phyloP scores from a whole-genome alignment of 2,888 invertebrate genomes.

The Periphyllus acericola region DNA sequence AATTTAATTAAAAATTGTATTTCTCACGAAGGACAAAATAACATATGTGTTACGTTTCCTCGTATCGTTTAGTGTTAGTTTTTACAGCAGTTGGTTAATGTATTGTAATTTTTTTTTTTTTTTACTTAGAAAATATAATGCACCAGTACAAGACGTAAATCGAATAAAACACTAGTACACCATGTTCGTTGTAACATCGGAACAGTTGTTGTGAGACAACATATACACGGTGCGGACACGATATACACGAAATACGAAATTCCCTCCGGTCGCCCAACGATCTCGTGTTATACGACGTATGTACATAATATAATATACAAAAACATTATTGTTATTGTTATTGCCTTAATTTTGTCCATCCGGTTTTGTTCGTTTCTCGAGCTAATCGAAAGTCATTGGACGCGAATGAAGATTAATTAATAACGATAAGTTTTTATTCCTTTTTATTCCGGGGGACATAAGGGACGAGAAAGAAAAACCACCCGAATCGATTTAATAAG shows the following conservation, averaged over 20 bases:
- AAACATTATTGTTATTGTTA: background rate
- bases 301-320: background rate
- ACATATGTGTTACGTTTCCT: background rate
- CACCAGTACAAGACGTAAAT: background rate
- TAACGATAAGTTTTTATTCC: conserved; percentile 34
- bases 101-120: too few species aligned
- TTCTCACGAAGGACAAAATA: background rate
- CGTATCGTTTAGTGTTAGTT: background rate
- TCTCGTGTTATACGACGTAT: background rate
- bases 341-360: conserved; percentile 22
- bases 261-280: background rate
- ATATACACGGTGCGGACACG: background rate
- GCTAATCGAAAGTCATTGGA: conserved; percentile 21
- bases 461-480: conserved; percentile 2
- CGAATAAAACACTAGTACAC: background rate
- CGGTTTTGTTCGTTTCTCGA: conserved; percentile 1
- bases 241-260: conserved; percentile 27
- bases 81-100: too few species aligned
- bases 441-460: background rate
- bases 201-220: background rate
- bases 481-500: conserved; percentile 34
- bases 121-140: background rate
- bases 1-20: background rate
- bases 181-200: conserved; percentile 3
- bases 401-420: conserved; percentile 57